phyloP scores from a whole-genome alignment of 2,797 vertebrate species.

The Arrhamphus sclerolepis region DNA sequence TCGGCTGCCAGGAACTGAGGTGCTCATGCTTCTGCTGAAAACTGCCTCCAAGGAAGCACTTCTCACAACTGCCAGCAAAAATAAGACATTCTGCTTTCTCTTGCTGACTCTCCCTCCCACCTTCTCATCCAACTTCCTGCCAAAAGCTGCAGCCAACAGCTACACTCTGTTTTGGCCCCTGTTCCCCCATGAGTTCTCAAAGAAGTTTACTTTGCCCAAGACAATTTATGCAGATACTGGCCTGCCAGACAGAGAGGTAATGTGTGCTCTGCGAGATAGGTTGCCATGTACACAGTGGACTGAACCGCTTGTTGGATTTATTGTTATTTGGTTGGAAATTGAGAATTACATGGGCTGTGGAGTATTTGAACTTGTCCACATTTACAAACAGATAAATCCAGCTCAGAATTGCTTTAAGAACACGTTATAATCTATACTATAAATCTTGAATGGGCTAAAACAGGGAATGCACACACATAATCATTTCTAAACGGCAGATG shows the following conservation, averaged over 20 bases:
- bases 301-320: constrained; percentile 50
- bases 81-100: constrained; percentile 70
- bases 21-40: constrained; percentile 69
- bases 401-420: constrained; percentile 29
- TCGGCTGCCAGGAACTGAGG: constrained; percentile 74
- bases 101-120: constrained; percentile 27
- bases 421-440: constrained; percentile 7
- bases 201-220: constrained; percentile 51
- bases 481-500: constrained; percentile 17
- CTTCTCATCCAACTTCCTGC: constrained; percentile 51
- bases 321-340: constrained; percentile 54
- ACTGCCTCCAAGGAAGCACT: constrained; percentile 70
- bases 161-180: constrained; percentile 60
- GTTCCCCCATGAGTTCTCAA: constrained; percentile 32
- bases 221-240: constrained; percentile 38
- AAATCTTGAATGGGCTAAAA: constrained; percentile 8
- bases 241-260: constrained; percentile 37
- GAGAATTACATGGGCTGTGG: constrained; percentile 38
- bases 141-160: constrained; percentile 75
- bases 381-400: constrained; percentile 38
- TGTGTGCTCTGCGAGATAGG: constrained; percentile 32
- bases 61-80: constrained; percentile 76
- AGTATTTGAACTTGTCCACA: constrained; percentile 26
- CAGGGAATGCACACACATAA: constrained; percentile 8
- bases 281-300: constrained; percentile 43